Percentiles rank a stretch among this genome's conserved stretches.
These are phyloP conservation scores for Cantharis lateralis DNA, from an alignment of 2,888 invertebrate species.

Conservation along the genomic window DNA sequence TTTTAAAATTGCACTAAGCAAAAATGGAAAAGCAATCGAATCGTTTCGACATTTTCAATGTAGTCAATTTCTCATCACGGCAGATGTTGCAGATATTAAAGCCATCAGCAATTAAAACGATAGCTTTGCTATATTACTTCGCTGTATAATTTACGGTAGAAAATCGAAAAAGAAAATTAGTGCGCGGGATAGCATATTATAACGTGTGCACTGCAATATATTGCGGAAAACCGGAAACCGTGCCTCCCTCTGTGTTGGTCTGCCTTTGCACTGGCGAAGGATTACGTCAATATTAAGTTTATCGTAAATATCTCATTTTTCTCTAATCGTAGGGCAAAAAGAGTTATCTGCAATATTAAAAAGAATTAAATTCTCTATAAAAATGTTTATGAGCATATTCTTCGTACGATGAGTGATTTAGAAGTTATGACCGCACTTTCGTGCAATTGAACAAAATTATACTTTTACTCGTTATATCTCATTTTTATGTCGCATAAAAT, in stretches of 20 bases:
- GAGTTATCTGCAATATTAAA: background rate
- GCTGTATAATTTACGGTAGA: background rate
- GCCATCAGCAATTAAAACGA: background rate
- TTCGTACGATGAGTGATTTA: background rate
- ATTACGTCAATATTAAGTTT: background rate
- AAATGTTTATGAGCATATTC: background rate
- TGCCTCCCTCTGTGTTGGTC: background rate
- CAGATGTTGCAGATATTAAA: background rate
- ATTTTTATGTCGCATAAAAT: background rate
- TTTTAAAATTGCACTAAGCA: background rate
- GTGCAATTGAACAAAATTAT: background rate
- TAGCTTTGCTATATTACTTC: background rate
- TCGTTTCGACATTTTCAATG: too few relatives aligned
- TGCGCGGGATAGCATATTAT: background rate
- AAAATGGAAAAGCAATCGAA: too few relatives aligned
- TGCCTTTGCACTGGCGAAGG: too few relatives aligned
- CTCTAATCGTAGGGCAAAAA: background rate
- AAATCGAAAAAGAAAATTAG: background rate
- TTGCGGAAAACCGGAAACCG: background rate
- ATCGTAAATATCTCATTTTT: background rate
- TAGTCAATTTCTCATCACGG: background rate
- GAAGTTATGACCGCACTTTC: background rate
- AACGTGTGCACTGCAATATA: background rate
- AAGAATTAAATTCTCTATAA: background rate
- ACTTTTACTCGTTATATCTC: background rate